phyloP scores from a whole-genome alignment of 2,113 vertebrate species.

The Cynoglossus semilaevis region DNA sequence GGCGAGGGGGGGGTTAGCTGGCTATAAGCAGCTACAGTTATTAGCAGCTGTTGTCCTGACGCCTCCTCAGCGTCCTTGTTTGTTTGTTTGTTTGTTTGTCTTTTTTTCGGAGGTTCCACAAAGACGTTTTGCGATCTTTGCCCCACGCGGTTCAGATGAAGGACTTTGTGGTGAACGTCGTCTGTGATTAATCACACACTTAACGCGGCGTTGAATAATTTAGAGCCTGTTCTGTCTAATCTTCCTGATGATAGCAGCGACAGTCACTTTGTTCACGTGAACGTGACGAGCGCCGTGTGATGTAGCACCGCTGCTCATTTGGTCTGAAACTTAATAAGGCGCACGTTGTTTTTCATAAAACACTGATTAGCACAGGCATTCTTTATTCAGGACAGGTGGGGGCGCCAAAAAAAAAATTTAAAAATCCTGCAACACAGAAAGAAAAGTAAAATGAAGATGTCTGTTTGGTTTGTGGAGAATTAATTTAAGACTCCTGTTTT shows the following conservation, averaged over 20 bases:
- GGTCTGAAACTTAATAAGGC: slow-evolving; percentile 11
- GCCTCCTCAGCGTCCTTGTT: too few species aligned
- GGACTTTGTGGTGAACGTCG: background rate
- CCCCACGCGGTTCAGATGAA: slow-evolving; percentile 14
- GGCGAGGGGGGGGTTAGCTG: too few species aligned
- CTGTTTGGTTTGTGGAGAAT: too few species aligned
- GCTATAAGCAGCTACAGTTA: too few species aligned
- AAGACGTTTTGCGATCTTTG: too few species aligned
- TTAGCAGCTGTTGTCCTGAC: too few species aligned
- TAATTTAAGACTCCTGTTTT: too few species aligned
- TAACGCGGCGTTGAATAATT: slow-evolving; percentile 17
- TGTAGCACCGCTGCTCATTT: slow-evolving; percentile 1
- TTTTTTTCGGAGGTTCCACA: too few species aligned
- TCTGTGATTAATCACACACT: slow-evolving; percentile 18
- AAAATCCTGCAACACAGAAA: background rate
- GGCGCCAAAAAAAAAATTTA: too few species aligned
- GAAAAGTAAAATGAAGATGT: too few species aligned
- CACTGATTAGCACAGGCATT: background rate
- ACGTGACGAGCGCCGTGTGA: background rate
- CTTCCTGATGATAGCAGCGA: slow-evolving; percentile 11
- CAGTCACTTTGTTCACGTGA: background rate
- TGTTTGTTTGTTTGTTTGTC: too few species aligned
- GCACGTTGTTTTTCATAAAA: slow-evolving; percentile 4
- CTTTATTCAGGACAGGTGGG: background rate
- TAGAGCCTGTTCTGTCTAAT: slow-evolving; percentile 16